Base-by-base conservation (phyloP, 92 coral and sea anemone species). In the Muricea muricata region DNA sequence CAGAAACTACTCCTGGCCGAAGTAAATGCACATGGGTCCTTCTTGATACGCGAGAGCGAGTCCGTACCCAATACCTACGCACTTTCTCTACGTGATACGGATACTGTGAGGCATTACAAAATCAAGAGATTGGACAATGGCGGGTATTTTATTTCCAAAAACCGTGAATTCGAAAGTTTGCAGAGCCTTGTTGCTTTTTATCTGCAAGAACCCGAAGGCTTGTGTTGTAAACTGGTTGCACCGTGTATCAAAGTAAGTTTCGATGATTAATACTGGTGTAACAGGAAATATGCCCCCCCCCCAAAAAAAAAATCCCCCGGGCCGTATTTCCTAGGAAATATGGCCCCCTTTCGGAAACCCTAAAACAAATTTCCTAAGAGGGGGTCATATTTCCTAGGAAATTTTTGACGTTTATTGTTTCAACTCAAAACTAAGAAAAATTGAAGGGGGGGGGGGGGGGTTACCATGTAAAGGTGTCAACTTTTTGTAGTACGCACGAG, bases 201-300 rank as follows among this genome's bases (percentile, higher is more conserved):
- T 72, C 57, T 84, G 3, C 84, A 79, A 11, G 72, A 82, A 52
- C 88, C 99, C 0, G 99, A 96, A 87, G 99, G 99, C 3, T 83
- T 96, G 30, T 96, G 99, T 47, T 92, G 92, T 57, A 26, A 85
- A 32, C 90, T 96, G 37, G 91, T 78, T 35, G 85, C 47, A 39
- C 93, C 99, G 35, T 94, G 98, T 63, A 82, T 87, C 12, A 93
- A 94, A 90, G 99, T 96, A 77, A 73, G 88, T 65, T 15, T 52
- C 15, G 3, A 28, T 29, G 2, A 57, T 57, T 57, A 54, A 1
- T 18, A 8, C 61, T 8, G 61, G 20, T n/a, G n/a, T n/a, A n/a
- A n/a, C n/a, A n/a, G n/a, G n/a, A n/a, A n/a, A n/a, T n/a, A n/a
- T n/a, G n/a, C n/a, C n/a, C n/a, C n/a, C n/a, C n/a, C n/a, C n/a